Conservation (phyloP, 2,888 invertebrate species). For the Minunthozetes semirufus region DNA sequence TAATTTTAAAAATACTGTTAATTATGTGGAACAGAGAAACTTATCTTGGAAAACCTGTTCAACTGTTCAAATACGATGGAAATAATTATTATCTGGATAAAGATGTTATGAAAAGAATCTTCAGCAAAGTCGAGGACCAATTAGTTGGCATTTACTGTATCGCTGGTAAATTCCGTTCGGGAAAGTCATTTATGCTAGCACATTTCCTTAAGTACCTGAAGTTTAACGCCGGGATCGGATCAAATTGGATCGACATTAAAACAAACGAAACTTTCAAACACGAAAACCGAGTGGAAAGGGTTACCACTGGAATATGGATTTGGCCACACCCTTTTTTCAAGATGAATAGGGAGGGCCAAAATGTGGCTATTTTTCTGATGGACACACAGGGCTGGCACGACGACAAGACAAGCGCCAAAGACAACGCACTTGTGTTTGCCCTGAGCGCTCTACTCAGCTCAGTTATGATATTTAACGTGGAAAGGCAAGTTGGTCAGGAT, state of each 20-base stretch:
- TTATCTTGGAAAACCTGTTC: too few species aligned
- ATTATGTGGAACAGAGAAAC: too few species aligned
- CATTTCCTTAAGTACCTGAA: conserved; percentile 43
- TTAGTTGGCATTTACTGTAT: conserved; percentile 41
- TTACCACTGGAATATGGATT: conserved; percentile 91
- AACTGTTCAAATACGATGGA: too few species aligned
- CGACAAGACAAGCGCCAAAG: conserved; percentile 90
- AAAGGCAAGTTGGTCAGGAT: conserved; percentile 95
- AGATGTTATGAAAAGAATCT: too few species aligned
- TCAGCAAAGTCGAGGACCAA: background rate
- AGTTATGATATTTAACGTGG: conserved; percentile 64
- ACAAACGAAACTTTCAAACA: conserved; percentile 62
- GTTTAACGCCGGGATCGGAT: conserved; percentile 36
- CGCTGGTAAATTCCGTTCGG: conserved; percentile 44
- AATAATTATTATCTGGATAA: too few species aligned
- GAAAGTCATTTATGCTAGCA: conserved; percentile 44
- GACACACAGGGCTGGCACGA: conserved; percentile 84
- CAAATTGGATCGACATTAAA: conserved; percentile 17
- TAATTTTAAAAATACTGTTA: too few species aligned
- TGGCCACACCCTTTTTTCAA: conserved; percentile 90
- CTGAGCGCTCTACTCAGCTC: conserved; percentile 96
- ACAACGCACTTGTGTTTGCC: conserved; percentile 97
- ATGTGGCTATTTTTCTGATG: conserved; percentile 75
- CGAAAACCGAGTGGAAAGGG: conserved; percentile 91
- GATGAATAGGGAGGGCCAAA: conserved; percentile 45